phyloP scores from a whole-genome alignment of 2,797 vertebrate species.

The Buceros bicornis region DNA sequence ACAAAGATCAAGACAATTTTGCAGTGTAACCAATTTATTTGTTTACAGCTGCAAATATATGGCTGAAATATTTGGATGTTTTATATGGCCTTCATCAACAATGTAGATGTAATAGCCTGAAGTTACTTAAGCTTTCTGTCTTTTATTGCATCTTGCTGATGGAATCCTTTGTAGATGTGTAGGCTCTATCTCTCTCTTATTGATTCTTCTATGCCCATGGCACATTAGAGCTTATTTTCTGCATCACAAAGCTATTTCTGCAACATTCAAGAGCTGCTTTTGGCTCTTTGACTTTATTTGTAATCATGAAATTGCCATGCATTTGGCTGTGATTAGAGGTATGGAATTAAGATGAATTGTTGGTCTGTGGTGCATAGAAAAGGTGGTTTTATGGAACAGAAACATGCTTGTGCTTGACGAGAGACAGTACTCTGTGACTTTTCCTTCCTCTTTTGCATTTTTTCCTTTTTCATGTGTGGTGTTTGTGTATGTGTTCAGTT shows the following conservation, averaged over 20 bases:
- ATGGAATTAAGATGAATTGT: not conserved
- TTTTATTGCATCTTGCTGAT: conserved; percentile 47
- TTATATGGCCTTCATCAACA: conserved; percentile 27
- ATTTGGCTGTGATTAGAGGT: not conserved
- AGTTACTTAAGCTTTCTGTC: conserved; percentile 62
- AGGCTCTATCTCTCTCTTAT: conserved; percentile 2
- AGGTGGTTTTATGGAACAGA: not conserved
- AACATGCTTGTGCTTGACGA: not conserved
- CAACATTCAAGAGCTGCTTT: conserved; percentile 13
- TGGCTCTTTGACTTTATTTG: conserved; percentile 26
- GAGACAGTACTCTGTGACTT: not conserved
- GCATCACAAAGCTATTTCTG: conserved; percentile 41
- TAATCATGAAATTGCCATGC: conserved; percentile 25
- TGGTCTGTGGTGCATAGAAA: not conserved
- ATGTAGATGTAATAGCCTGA: conserved; percentile 52
- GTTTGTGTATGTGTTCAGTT: not conserved
- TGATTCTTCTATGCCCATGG: conserved; percentile 58
- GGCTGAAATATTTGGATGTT: not conserved
- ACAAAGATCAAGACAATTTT: not conserved
- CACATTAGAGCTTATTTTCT: conserved; percentile 32
- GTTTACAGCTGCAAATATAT: not conserved
- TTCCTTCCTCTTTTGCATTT: not conserved
- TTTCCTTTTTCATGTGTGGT: not conserved
- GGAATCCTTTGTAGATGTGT: conserved; percentile 48
- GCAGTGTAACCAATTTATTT: not conserved